Conservation (phyloP, 2,797 vertebrate genomes). For the Eulemur mongoz region DNA sequence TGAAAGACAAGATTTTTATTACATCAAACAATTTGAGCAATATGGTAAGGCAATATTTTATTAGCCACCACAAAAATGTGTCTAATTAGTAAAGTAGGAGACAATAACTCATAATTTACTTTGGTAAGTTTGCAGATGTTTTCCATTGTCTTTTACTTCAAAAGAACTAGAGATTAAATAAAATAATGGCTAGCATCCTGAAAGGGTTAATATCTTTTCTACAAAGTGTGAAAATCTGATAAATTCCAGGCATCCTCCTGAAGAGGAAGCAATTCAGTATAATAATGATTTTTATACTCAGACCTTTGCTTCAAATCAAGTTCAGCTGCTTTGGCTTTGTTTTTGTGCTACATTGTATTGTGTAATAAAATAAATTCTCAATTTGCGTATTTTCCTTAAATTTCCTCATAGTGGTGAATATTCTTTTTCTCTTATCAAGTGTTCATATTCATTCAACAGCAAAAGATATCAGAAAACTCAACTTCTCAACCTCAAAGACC, state of each 20-base stretch:
- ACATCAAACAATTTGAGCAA: not conserved
- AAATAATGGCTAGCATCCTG: not conserved
- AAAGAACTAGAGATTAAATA: slow-evolving; percentile 2
- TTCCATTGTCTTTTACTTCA: slow-evolving; percentile 26
- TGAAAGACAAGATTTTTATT: not conserved
- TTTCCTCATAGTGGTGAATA: not conserved
- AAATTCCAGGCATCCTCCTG: not conserved
- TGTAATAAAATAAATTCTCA: slow-evolving; percentile 40
- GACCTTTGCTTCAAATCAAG: not conserved
- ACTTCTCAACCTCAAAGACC: slow-evolving; percentile 29
- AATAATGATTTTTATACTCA: not conserved
- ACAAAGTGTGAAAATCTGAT: not conserved
- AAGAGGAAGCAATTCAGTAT: not conserved
- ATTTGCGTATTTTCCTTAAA: slow-evolving; percentile 13
- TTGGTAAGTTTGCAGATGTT: not conserved
- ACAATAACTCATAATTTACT: not conserved
- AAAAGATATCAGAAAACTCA: slow-evolving; percentile 9
- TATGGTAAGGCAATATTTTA: not conserved
- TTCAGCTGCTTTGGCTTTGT: not conserved
- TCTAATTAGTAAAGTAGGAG: not conserved
- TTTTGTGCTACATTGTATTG: slow-evolving; percentile 16
- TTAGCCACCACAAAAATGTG: not conserved
- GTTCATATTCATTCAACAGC: slow-evolving; percentile 2
- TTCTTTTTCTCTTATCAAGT: not conserved
- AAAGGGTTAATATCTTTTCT: not conserved